Evolutionary conservation across 2,113 vertebrate species (phyloP), one percentile per base, ranked within the genome.

Genomic region (Apodemus sylvaticus): DNA sequence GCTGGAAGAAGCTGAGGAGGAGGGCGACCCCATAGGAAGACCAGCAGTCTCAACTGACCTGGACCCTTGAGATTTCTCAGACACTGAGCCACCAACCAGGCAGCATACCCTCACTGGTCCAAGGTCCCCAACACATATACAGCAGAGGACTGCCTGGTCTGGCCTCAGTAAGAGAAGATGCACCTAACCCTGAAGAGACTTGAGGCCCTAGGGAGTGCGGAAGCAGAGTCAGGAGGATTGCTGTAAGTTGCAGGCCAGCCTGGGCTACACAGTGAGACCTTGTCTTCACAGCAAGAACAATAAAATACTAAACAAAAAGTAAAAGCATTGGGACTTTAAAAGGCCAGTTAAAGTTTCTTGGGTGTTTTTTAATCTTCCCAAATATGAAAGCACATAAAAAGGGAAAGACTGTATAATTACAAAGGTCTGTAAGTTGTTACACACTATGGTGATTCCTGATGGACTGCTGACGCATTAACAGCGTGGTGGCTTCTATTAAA

Each of bases 381-480:
- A 62, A 94, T 70, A 7, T 53, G 89, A 93, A 95, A 94, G 53
- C 39, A 93, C 70, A 92, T 8, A 76, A 96, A 92, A 96, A 81
- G 68, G 81, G 88, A 96, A 94, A 83, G 7, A 74, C 29, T 31
- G 42, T 74, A 82, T 53, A 92, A 92, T 62, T 73, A 79, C 22
- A 22, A 92, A 96, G 74, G 76, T 62, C 14, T 79, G 3, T 24
- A 89, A 42, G 10, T 73, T 93, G 31, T 64, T 91, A 29, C 12
- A 3, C 10, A 86, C 6, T 70, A 39, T 7, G 91, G 78, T 45
- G 68, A 93, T 55, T 90, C 7, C 45, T 42, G 74, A 60, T 62
- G 58, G 92, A 16, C 89, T 68, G 55, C 22, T 77, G 66, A 51
- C 58, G 68, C 45, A 68, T 90, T 74, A 81, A 78, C 7, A 95